phyloP scores from a whole-genome alignment of 2,888 invertebrate genomes.

The Pammene fasciana region DNA sequence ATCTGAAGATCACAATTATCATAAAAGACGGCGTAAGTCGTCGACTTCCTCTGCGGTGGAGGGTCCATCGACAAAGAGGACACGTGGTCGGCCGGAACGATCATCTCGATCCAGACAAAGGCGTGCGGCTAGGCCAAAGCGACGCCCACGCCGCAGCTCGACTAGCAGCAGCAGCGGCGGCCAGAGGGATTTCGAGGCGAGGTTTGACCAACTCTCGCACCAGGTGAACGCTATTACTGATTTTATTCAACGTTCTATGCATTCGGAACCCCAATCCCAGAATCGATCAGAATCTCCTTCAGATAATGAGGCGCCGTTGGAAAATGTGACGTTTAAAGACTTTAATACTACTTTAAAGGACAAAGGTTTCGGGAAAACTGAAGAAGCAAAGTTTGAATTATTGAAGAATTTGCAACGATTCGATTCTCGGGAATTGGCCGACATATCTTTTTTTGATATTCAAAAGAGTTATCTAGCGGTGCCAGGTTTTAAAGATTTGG shows the following conservation, averaged over 20 bases:
- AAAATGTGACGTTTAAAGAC: slow-evolving; percentile 12
- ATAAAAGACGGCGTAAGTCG: not conserved
- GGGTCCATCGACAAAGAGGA: not conserved
- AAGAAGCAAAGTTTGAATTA: slow-evolving; percentile 11
- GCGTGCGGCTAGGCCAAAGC: not conserved
- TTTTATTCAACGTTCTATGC: slow-evolving; percentile 7
- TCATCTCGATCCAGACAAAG: slow-evolving; percentile 1
- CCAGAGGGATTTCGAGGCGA: slow-evolving; percentile 5
- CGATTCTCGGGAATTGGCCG: slow-evolving; percentile 13
- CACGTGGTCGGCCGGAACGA: not conserved
- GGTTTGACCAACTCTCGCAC: slow-evolving; percentile 17
- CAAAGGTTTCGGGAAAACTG: slow-evolving; percentile 5
- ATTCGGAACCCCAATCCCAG: not conserved
- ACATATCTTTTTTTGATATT: slow-evolving; percentile 1
- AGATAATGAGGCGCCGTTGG: slow-evolving; percentile 7
- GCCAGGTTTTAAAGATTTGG: slow-evolving; percentile 8
- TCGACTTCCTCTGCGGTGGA: not conserved
- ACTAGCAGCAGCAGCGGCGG: not conserved
- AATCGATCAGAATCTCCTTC: slow-evolving; percentile 9
- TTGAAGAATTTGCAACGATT: slow-evolving; percentile 14
- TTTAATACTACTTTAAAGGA: slow-evolving; percentile 14
- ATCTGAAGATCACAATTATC: not conserved
- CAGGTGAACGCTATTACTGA: slow-evolving; percentile 15
- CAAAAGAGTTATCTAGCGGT: slow-evolving; percentile 4
- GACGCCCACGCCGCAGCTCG: not conserved